A percentile compares a stretch with the other conserved stretches of the same genome.
phyloP scores from a whole-genome alignment of 2,113 vertebrate genomes.

The Tretioscincus oriximinensis region DNA sequence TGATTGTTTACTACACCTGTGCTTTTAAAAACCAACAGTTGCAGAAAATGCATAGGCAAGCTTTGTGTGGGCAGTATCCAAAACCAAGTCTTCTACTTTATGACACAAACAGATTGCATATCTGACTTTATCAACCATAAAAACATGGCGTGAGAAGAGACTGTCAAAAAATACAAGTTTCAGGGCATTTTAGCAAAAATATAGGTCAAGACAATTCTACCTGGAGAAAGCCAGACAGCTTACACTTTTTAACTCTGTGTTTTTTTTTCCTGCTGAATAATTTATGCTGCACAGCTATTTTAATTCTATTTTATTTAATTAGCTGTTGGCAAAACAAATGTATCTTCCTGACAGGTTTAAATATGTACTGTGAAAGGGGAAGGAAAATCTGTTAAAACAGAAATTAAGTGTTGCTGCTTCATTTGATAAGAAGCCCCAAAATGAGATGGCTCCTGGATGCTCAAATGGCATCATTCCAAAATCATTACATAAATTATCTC shows the following conservation, averaged over 20 bases:
- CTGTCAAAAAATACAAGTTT: constrained; percentile 4
- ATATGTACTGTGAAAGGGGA: constrained; percentile 33
- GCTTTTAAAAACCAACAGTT: neutral
- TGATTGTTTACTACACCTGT: neutral
- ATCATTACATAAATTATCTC: constrained; percentile 19
- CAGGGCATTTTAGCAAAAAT: neutral
- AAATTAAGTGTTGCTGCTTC: constrained; percentile 26
- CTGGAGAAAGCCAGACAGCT: constrained; percentile 17
- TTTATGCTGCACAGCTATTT: constrained; percentile 24
- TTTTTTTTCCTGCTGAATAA: constrained; percentile 28
- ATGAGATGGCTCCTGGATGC: constrained; percentile 3
- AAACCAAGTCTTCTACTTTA: neutral
- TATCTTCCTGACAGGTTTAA: constrained; percentile 33
- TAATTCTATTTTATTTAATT: constrained; percentile 40
- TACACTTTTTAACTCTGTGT: constrained; percentile 16
- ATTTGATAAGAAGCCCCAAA: constrained; percentile 18
- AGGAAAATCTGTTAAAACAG: constrained; percentile 32
- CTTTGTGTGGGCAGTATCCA: neutral
- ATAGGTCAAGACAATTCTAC: constrained; percentile 21
- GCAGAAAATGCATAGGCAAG: neutral
- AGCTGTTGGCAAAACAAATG: constrained; percentile 36
- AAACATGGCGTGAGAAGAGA: neutral
- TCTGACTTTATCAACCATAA: neutral
- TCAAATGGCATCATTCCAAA: constrained; percentile 13
- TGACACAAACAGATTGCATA: neutral